Evolutionary conservation across 2,888 invertebrate genomes (phyloP).

Genomic region (Cheilosia scutellata): DNA sequence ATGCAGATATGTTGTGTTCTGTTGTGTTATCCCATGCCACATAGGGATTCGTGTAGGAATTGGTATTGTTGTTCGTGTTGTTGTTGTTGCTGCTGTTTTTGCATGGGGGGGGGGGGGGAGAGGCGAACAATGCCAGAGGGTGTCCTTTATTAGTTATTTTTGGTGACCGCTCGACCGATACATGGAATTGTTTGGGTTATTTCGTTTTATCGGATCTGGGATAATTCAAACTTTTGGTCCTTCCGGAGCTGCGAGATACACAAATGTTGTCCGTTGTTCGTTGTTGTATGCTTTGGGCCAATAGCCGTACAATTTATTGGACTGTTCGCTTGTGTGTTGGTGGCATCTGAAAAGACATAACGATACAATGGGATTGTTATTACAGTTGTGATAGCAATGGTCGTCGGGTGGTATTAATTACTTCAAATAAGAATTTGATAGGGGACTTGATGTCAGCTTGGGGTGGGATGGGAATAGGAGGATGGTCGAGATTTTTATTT

Average conservation of each 20-base stretch:
- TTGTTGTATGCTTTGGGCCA: background rate
- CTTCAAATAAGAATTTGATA: conserved; percentile 11
- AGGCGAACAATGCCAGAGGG: background rate
- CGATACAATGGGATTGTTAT: conserved; percentile 24
- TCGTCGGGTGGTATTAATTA: background rate
- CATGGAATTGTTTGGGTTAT: conserved; percentile 5
- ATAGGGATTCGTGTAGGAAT: background rate
- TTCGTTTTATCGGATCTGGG: conserved; percentile 17
- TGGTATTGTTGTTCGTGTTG: background rate
- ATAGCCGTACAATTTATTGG: conserved; percentile 16
- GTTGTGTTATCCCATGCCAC: background rate
- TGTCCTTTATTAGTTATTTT: conserved; percentile 17
- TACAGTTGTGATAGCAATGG: background rate
- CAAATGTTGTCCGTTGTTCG: background rate
- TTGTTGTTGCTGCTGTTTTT: background rate
- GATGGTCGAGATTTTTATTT: background rate
- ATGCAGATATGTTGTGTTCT: conserved; percentile 21
- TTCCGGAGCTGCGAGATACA: background rate
- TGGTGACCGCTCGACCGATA: conserved; percentile 5
- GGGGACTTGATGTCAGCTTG: background rate
- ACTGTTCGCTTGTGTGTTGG: conserved; percentile 14
- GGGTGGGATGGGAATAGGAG: background rate
- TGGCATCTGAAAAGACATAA: conserved; percentile 47
- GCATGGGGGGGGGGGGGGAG: background rate
- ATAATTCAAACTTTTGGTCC: conserved; percentile 11